phyloP scores from a whole-genome alignment of 1,140 invertebrate genomes.

The Parasteatoda tepidariorum region DNA sequence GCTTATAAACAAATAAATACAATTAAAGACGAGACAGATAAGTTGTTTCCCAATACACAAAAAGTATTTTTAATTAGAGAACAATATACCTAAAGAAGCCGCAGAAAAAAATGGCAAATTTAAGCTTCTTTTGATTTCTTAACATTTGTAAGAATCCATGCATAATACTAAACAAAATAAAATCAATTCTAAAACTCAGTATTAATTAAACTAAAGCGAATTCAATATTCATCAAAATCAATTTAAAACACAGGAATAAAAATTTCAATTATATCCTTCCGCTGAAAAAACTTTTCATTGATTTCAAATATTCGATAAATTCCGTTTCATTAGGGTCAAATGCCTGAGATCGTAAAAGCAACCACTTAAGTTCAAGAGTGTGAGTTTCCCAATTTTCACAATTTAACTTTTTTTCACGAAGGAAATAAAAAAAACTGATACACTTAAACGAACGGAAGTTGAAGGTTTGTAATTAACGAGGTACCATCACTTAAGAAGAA shows the following conservation, averaged over 20 bases:
- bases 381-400: neutral
- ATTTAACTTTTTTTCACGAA: too few relatives aligned
- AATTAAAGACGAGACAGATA: too few relatives aligned
- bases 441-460: neutral
- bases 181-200: neutral
- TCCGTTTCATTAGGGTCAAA: neutral
- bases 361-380: neutral
- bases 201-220: neutral
- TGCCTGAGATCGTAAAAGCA: neutral
- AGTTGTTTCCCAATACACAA: too few relatives aligned
- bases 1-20: too few relatives aligned
- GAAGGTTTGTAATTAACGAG: neutral
- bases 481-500: neutral
- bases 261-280: neutral
- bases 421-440: neutral
- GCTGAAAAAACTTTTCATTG: neutral
- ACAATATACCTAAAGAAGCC: too few relatives aligned
- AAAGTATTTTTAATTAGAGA: too few relatives aligned
- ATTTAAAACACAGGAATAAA: neutral
- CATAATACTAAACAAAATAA: too few relatives aligned
- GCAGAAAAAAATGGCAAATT: too few relatives aligned
- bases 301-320: neutral
- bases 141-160: too few relatives aligned
- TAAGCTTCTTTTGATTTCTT: too few relatives aligned
- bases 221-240: neutral